phyloP scores from a whole-genome alignment of 1,140 invertebrate genomes.

The Babylonia areolata region DNA sequence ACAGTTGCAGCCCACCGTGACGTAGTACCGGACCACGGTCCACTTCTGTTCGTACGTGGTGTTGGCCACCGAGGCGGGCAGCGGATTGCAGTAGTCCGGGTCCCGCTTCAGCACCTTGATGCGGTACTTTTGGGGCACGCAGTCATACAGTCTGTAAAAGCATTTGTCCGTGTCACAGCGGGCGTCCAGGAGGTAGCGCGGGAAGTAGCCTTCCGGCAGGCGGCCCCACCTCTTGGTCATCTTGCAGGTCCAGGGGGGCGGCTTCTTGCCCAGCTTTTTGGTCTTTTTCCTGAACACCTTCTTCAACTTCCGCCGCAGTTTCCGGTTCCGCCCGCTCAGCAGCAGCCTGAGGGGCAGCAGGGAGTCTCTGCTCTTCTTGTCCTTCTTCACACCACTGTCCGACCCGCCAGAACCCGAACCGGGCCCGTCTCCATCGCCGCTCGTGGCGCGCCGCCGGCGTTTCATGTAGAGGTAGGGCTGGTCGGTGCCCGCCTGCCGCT shows the following conservation, averaged over 20 bases:
- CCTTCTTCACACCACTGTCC: constrained; percentile 7
- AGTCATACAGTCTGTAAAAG: constrained; percentile 64
- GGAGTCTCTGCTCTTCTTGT: constrained; percentile 47
- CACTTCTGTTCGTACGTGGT: constrained; percentile 65
- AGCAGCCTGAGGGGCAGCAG: constrained; percentile 36
- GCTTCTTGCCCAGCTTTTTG: constrained; percentile 45
- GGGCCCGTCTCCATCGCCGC: constrained; percentile 13
- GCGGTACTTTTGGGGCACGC: constrained; percentile 59
- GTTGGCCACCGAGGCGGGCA: constrained; percentile 53
- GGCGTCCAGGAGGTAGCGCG: constrained; percentile 54
- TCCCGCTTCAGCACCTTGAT: constrained; percentile 61
- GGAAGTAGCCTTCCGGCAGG: constrained; percentile 59
- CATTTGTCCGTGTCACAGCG: constrained; percentile 60
- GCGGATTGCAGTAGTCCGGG: constrained; percentile 62
- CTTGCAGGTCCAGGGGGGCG: constrained; percentile 62
- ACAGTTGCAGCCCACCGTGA: constrained; percentile 65
- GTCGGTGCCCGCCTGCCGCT: constrained; percentile 4
- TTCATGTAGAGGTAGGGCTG: constrained; percentile 41
- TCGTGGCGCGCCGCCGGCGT: constrained; percentile 41
- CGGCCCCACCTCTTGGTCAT: constrained; percentile 47
- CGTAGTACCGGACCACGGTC: constrained; percentile 52
- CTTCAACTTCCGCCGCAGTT: constrained; percentile 51
- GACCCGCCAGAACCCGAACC: background rate
- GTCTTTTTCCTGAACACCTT: constrained; percentile 50
- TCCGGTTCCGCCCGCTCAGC: constrained; percentile 50